These are phyloP conservation scores for Limonius californicus DNA, from an alignment of 1,140 invertebrate species.

Conservation along the genomic window DNA sequence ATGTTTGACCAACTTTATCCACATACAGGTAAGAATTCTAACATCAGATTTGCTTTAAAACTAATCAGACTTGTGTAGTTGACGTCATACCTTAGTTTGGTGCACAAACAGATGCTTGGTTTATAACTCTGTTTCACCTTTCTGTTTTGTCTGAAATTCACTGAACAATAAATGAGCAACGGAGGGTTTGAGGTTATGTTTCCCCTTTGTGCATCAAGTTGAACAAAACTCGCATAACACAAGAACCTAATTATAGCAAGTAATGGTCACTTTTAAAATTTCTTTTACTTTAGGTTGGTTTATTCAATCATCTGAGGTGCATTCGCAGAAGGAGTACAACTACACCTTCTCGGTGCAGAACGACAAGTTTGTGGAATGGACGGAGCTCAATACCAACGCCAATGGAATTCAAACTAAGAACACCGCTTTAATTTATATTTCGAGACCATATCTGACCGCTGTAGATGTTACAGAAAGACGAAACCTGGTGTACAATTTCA, in stretches of 20 bases:
- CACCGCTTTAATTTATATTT: conserved; percentile 73
- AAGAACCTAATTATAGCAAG: neutral
- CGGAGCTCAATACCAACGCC: conserved; percentile 64
- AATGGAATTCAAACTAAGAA: conserved; percentile 50
- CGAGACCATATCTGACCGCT: conserved; percentile 72
- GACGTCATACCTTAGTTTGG: too few relatives aligned
- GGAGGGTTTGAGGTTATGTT: too few relatives aligned
- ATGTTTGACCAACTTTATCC: conserved; percentile 82
- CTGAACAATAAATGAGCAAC: too few relatives aligned
- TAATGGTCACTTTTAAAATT: neutral
- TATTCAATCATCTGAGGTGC: conserved; percentile 68
- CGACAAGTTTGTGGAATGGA: conserved; percentile 76
- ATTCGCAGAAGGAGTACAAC: conserved; percentile 75
- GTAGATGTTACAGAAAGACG: conserved; percentile 83
- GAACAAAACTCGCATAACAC: too few relatives aligned
- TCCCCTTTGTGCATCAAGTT: too few relatives aligned
- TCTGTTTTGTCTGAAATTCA: too few relatives aligned
- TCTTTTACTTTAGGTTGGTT: conserved; percentile 65
- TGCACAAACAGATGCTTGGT: too few relatives aligned
- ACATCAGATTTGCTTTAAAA: neutral
- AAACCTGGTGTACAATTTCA: conserved; percentile 84
- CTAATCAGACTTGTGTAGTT: neutral
- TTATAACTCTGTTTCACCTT: too few relatives aligned
- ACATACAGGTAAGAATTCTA: conserved; percentile 63
- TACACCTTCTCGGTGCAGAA: conserved; percentile 65